Evolutionary conservation across 2,797 vertebrate genomes (phyloP).

Genomic region (Eulemur albifrons): DNA sequence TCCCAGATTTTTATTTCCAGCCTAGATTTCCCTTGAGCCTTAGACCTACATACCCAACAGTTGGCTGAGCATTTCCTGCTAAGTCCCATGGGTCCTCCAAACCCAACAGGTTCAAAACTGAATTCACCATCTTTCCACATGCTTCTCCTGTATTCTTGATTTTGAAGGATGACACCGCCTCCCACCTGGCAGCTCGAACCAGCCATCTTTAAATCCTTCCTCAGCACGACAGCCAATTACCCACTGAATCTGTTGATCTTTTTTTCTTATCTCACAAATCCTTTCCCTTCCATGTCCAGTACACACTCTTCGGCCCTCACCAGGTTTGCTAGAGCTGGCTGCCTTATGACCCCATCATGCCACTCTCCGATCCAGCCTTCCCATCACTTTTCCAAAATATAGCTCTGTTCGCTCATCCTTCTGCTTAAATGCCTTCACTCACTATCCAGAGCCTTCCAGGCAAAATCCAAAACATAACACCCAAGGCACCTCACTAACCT

Average conservation of each 20-base stretch:
- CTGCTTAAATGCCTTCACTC: neutral
- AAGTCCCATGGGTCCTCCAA: neutral
- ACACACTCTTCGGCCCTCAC: neutral
- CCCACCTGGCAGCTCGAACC: neutral
- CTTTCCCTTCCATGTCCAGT: neutral
- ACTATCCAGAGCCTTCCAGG: neutral
- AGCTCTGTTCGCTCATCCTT: neutral
- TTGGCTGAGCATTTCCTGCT: neutral
- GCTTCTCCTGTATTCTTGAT: neutral
- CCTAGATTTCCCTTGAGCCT: neutral
- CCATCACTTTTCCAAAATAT: slow-evolving; percentile 27
- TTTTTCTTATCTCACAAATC: neutral
- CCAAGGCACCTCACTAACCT: neutral
- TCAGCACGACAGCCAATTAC: neutral
- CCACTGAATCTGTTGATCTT: neutral
- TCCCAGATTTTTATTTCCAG: neutral
- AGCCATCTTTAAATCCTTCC: neutral
- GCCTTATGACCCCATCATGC: neutral
- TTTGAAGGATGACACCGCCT: neutral
- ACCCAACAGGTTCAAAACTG: neutral
- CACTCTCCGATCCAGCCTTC: neutral
- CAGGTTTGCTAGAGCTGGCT: neutral
- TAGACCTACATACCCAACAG: neutral
- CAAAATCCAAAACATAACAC: slow-evolving; percentile 16
- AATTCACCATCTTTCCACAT: neutral